These are phyloP conservation scores for Lasioglossum figueresi DNA, from an alignment of 2,888 invertebrate species.

Conservation along the genomic window DNA sequence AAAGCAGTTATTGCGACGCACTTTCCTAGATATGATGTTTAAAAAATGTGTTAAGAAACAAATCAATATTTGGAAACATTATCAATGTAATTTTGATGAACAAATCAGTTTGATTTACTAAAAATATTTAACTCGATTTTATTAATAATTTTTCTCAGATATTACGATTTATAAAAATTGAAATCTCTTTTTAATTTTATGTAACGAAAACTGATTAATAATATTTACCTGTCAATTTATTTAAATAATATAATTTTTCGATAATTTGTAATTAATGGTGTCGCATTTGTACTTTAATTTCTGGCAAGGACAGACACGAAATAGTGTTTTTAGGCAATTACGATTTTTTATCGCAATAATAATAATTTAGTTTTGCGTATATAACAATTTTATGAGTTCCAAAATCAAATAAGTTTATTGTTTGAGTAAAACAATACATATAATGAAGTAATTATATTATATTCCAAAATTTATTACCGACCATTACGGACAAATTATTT, in stretches of 20 bases:
- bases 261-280: background rate
- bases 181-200: background rate
- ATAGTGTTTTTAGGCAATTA: background rate
- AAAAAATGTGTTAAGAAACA: background rate
- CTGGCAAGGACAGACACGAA: background rate
- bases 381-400: background rate
- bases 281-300: background rate
- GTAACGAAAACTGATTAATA: background rate
- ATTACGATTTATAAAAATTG: background rate
- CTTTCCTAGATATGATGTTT: background rate
- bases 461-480: background rate
- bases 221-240: background rate
- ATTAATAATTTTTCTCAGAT: background rate
- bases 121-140: background rate
- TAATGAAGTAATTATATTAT: background rate
- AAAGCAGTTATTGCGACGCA: conserved; percentile 9
- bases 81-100: background rate
- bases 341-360: background rate
- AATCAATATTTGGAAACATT: background rate
- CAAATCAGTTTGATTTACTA: background rate
- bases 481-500: background rate
- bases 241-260: background rate
- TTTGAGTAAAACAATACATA: background rate
- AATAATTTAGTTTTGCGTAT: background rate
- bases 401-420: background rate